Evolutionary conservation across 2,888 invertebrate species (phyloP).

Genomic region (Odontothrips loti): DNA sequence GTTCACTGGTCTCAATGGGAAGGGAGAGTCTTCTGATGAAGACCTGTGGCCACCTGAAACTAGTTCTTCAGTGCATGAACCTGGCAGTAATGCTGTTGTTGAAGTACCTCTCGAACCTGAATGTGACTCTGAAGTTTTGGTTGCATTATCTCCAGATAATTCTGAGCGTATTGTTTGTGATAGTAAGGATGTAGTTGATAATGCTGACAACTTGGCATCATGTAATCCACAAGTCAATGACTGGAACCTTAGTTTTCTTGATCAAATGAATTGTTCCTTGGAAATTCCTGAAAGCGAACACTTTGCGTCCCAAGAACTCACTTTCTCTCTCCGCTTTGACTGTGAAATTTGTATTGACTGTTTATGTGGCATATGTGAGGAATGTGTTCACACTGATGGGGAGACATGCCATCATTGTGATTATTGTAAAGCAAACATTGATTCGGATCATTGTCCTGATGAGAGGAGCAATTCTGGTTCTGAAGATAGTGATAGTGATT

Average conservation of each 20-base stretch:
- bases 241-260: background rate
- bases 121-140: too few species aligned
- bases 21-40: too few species aligned
- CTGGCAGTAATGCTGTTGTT: too few species aligned
- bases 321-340: background rate
- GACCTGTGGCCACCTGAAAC: too few species aligned
- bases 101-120: too few species aligned
- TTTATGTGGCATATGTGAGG: background rate
- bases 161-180: background rate
- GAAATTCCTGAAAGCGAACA: background rate
- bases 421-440: background rate
- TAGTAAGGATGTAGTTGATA: background rate
- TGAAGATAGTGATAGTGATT: too few species aligned
- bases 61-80: too few species aligned
- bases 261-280: background rate
- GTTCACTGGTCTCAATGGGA: background rate
- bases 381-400: background rate
- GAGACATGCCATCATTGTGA: too few species aligned
- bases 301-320: background rate
- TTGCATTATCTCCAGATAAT: too few species aligned
- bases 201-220: background rate
- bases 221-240: background rate
- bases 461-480: too few species aligned
- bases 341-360: background rate
- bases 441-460: background rate